A percentile compares a stretch with the other conserved stretches of the same genome.
Conservation (phyloP, 30 jellyfish, hydroid and myxozoan species). For the Hydractinia echinata region DNA sequence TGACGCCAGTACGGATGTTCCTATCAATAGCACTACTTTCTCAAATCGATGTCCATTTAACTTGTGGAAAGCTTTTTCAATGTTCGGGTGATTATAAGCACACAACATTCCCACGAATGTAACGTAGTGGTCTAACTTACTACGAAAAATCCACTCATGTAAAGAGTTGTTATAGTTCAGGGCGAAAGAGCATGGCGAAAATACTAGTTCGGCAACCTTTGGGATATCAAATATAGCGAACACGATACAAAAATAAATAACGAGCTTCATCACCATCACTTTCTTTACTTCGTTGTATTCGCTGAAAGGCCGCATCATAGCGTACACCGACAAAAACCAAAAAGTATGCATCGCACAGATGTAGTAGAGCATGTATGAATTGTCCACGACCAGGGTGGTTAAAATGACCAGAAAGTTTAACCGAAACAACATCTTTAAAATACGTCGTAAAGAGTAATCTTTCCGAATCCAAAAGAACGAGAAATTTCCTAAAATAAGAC, state of each 20-base stretch:
- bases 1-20: slow-evolving; percentile 1
- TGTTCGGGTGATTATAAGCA: slow-evolving; percentile 86
- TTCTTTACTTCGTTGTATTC: slow-evolving; percentile 59
- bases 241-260: slow-evolving; percentile 51
- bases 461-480: slow-evolving; percentile 93
- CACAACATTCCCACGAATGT: slow-evolving; percentile 85
- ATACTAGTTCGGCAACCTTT: slow-evolving; percentile 62
- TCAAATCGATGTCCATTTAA: slow-evolving; percentile 10
- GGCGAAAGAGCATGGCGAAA: slow-evolving; percentile 58
- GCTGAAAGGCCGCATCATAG: slow-evolving; percentile 97
- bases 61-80: slow-evolving; percentile 37
- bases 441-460: slow-evolving; percentile 72
- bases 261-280: slow-evolving; percentile 58
- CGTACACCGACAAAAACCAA: slow-evolving; percentile 88
- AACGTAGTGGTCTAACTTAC: slow-evolving; percentile 87
- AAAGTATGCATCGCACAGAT: slow-evolving; percentile 98
- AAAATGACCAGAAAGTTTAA: slow-evolving; percentile 70
- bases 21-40: slow-evolving; percentile 7
- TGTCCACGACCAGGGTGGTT: slow-evolving; percentile 58
- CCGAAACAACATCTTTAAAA: slow-evolving; percentile 76
- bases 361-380: slow-evolving; percentile 82
- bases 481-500: slow-evolving; percentile 68
- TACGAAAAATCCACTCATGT: slow-evolving; percentile 93
- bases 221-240: slow-evolving; percentile 58
- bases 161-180: slow-evolving; percentile 50